Conservation (phyloP, 1,140 invertebrate genomes). For the Bombus picipes region DNA sequence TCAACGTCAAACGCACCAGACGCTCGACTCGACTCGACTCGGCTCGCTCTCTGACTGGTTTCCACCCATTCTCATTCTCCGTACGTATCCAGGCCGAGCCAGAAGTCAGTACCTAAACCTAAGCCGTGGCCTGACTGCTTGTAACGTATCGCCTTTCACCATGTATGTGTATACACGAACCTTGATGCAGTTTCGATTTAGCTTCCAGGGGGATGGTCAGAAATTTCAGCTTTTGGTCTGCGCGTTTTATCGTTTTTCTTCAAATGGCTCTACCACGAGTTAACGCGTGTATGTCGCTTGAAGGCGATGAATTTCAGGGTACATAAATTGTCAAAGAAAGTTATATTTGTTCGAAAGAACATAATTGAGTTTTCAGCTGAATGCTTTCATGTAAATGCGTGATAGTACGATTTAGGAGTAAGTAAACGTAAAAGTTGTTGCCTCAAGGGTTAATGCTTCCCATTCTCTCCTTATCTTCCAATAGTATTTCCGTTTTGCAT, state of each 20-base stretch:
- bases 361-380: background rate
- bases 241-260: background rate
- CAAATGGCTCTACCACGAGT: background rate
- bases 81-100: conserved; percentile 71
- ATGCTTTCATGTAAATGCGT: background rate
- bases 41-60: conserved; percentile 71
- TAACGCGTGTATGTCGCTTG: background rate
- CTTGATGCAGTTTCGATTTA: conserved; percentile 13
- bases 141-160: conserved; percentile 71
- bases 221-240: background rate
- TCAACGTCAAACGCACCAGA: conserved; percentile 82
- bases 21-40: conserved; percentile 65
- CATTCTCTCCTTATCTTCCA: background rate
- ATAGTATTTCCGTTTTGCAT: conserved; percentile 21
- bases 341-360: background rate
- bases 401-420: background rate
- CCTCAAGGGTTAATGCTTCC: background rate
- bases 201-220: background rate
- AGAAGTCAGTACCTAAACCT: conserved; percentile 70
- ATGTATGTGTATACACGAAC: background rate
- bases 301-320: background rate
- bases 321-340: no score
- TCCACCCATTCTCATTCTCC: conserved; percentile 76
- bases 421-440: background rate
- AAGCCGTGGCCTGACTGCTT: conserved; percentile 59